Base-by-base conservation (phyloP, 2,113 vertebrate species). In the Oostethus manadensis region DNA sequence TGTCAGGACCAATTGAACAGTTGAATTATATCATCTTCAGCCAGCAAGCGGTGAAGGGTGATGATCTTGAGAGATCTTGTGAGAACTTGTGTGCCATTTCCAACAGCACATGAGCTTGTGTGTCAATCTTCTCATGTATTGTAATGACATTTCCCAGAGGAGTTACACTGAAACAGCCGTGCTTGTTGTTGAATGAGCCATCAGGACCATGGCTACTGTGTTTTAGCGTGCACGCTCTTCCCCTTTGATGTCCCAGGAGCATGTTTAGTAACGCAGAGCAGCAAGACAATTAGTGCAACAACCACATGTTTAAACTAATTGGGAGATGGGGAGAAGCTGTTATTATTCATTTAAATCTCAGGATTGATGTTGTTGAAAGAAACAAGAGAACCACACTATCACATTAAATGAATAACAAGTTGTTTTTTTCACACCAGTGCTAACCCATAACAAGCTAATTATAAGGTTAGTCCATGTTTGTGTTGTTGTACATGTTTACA, bases 201-300 rank as follows among this genome's bases (percentile, higher is more conserved):
- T 74, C 61, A 74, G 68, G 79, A 77, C 50, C 59, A 11, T 13
- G 38, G 38, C 3, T 40, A 11, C 11, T 40, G 38, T 40, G 38
- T 40, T 40, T 40, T 40, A 5, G 7, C 29, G 29, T 33, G 29
- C 29, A 33, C 5, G 7, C 38, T 40, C 3, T 40, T 13, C 38
- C 38, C 38, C 38, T 23, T 53, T 58, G 65, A 72, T 1, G 77
- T 71, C 58, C 68, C 71, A 64, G 77, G 80, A 40, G 38, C 23
- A 8, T 54, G 51, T 70, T 76, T 66, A 60, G 58, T 69, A 71
- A 77, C 70, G 69, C 83, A 77, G 66, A 79, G 82, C 68, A 78
- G 66, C 73, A 51, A 66, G 80, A 73, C 80, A 85, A 88, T 89
- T 88, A 87, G 51, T 63, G 17, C 18, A 50, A 62, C 73, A 74